Conservation (phyloP, 2,113 vertebrate genomes). For the Melozone crissalis region DNA sequence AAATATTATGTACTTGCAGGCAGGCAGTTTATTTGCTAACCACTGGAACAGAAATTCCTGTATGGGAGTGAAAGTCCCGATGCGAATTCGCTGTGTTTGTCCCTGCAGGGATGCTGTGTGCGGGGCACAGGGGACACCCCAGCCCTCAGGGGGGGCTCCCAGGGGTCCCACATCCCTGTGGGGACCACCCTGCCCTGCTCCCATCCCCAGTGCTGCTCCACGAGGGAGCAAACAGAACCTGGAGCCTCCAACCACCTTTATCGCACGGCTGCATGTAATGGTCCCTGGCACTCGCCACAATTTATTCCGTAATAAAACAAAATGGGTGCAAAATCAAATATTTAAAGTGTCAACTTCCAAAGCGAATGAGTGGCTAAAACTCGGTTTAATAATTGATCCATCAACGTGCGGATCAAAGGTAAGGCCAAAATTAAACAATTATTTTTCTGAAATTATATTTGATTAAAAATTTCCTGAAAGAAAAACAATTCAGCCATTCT, state of each 20-base stretch:
- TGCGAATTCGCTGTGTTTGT: neutral
- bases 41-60: slow-evolving; percentile 71
- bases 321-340: slow-evolving; percentile 65
- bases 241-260: neutral
- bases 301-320: slow-evolving; percentile 48
- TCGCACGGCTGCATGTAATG: neutral
- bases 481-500: slow-evolving; percentile 78
- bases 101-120: neutral
- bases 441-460: slow-evolving; percentile 77
- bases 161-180: neutral
- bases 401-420: slow-evolving; percentile 67
- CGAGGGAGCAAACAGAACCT: neutral
- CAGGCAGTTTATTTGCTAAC: slow-evolving; percentile 86
- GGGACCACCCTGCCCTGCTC: neutral
- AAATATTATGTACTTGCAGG: slow-evolving; percentile 84
- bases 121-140: neutral
- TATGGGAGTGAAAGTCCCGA: neutral
- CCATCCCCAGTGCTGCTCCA: neutral
- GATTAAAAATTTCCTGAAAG: slow-evolving; percentile 79
- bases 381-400: slow-evolving; percentile 64
- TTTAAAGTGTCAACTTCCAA: slow-evolving; percentile 68
- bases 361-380: slow-evolving; percentile 30
- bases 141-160: neutral
- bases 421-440: slow-evolving; percentile 72
- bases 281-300: slow-evolving; percentile 42